phyloP scores from a whole-genome alignment of 2,113 vertebrate species.

The Ancistrus triradiatus region DNA sequence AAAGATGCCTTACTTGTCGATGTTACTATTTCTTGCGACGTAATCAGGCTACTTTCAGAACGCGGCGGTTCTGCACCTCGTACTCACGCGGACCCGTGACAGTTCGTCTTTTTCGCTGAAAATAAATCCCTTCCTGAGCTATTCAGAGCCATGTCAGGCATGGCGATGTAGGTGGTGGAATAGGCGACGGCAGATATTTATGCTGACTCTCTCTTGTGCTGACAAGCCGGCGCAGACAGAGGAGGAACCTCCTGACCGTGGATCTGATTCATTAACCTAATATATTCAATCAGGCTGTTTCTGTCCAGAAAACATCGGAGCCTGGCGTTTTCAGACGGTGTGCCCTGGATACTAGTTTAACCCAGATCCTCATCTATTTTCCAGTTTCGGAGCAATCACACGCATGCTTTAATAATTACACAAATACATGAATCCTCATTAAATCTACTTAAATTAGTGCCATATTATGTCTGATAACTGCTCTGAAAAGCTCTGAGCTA shows the following conservation, averaged over 20 bases:
- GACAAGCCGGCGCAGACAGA: too few relatives aligned
- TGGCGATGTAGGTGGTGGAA: slow-evolving; percentile 46
- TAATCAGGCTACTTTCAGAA: slow-evolving; percentile 17
- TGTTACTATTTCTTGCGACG: slow-evolving; percentile 12
- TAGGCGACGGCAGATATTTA: slow-evolving; percentile 62
- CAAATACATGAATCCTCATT: too few relatives aligned
- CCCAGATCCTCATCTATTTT: slow-evolving; percentile 39
- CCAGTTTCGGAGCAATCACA: slow-evolving; percentile 4
- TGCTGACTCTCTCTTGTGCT: slow-evolving; percentile 57
- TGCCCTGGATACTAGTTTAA: slow-evolving; percentile 57
- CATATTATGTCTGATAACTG: too few relatives aligned
- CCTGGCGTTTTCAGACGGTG: slow-evolving; percentile 43
- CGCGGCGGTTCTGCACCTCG: not conserved
- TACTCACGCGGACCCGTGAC: not conserved
- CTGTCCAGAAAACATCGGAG: too few relatives aligned
- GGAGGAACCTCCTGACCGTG: not conserved
- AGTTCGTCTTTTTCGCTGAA: slow-evolving; percentile 2
- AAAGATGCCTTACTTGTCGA: not conserved
- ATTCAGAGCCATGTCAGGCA: slow-evolving; percentile 51
- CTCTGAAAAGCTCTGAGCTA: too few relatives aligned
- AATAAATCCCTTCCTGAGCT: slow-evolving; percentile 31
- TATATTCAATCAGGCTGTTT: slow-evolving; percentile 62
- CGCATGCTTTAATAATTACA: too few relatives aligned
- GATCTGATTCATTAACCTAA: slow-evolving; percentile 58
- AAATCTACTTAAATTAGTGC: too few relatives aligned